Percentiles rank a stretch among this genome's conserved stretches.
Conservation (phyloP, 2,797 vertebrate genomes). For the Hydrophis major region DNA sequence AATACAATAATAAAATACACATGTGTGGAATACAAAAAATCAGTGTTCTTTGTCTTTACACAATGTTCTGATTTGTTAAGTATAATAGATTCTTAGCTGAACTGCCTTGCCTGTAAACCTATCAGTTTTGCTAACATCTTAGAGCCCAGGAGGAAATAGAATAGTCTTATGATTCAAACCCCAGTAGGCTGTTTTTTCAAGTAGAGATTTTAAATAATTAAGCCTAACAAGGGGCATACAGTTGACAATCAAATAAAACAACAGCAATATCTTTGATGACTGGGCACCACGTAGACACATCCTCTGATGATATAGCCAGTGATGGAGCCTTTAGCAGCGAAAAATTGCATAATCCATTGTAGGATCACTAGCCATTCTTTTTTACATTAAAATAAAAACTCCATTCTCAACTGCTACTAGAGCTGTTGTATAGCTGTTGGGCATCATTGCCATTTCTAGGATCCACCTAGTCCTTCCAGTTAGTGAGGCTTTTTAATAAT, state of each 20-base stretch:
- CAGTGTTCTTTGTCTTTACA: neutral
- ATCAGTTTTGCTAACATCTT: neutral
- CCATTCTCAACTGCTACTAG: neutral
- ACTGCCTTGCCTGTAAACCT: neutral
- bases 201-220: neutral
- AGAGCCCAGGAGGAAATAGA: neutral
- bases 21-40: neutral
- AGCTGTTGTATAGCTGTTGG: neutral
- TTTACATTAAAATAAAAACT: neutral
- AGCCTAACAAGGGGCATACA: neutral
- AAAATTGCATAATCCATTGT: neutral
- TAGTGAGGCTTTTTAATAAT: neutral
- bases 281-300: neutral
- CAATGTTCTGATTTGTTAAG: neutral
- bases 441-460: neutral
- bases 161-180: neutral
- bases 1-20: neutral
- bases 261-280: neutral
- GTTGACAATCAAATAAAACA: neutral
- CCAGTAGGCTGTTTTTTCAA: neutral
- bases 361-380: neutral
- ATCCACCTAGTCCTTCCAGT: neutral
- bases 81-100: neutral
- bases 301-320: neutral
- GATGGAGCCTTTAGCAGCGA: neutral